A percentile compares a stretch with the other conserved stretches of the same genome.
Conservation (phyloP, 2,797 vertebrate species). For the Cottoperca gobio region DNA sequence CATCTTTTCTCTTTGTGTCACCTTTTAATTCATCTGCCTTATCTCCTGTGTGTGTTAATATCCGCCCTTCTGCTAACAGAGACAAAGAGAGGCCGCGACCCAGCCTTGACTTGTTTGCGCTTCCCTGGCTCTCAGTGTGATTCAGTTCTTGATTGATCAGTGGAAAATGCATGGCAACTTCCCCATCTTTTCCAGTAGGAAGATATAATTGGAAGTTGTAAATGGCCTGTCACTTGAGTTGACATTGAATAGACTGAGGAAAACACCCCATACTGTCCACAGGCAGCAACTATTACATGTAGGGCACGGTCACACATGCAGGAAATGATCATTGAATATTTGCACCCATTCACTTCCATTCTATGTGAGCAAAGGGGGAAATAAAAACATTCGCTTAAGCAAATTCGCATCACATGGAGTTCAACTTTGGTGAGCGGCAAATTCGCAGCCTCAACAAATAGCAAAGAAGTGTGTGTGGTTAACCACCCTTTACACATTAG, state of each 20-base stretch:
- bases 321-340: no score
- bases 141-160: constrained; percentile 69
- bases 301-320: no score
- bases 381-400: no score
- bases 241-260: constrained; percentile 48
- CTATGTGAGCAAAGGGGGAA: no score
- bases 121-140: constrained; percentile 54
- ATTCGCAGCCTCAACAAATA: no score
- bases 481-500: no score
- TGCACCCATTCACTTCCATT: no score
- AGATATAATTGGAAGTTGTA: constrained; percentile 62
- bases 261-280: constrained; percentile 31
- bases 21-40: constrained; percentile 60
- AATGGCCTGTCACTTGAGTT: constrained; percentile 58
- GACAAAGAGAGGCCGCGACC: constrained; percentile 62
- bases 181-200: constrained; percentile 40
- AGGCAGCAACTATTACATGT: constrained; percentile 25
- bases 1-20: constrained; percentile 54
- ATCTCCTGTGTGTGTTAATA: constrained; percentile 69
- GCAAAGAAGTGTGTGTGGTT: no score
- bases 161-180: constrained; percentile 70
- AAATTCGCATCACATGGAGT: no score
- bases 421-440: no score
- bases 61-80: constrained; percentile 64
- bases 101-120: constrained; percentile 69